Base-by-base conservation (phyloP, 2,113 vertebrate genomes). In the Gorsachius goisagi region DNA sequence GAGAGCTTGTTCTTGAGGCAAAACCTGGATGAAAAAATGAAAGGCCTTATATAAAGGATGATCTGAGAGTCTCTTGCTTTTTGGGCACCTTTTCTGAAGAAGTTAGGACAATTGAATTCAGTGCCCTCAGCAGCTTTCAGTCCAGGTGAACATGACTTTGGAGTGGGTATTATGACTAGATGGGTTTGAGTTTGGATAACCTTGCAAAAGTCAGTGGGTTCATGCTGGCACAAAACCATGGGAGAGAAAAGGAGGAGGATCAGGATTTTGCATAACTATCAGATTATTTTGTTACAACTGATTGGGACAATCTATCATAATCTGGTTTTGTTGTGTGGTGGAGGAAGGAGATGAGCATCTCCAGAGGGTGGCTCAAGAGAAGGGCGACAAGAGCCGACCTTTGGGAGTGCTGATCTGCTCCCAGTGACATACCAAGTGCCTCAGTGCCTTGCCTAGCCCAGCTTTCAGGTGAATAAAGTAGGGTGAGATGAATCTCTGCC, bases 401-500 rank as follows among this genome's bases (percentile, higher is more conserved):
- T 75, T n/a, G 35, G 52, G 60, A 45, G 16, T 33, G 52, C 74
- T 88, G 27, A 59, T 87, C 59, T 81, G 53, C 6, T 67, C 20
- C 67, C 3, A 5, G 66, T 82, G 71, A 56, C 0, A 0, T 8
- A 14, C 44, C 27, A 30, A 59, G 56, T 2, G 3, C 73, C 56
- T 63, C 1, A 1, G 37, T 71, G 90, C 64, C 49, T 75, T n/a
- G 45, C 47, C 37, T 37, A 63, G 60, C 79, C 60, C 64, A 59
- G 87, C 23, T 55, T 85, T 76, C 74, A 94, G 94, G 95, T 97
- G 87, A 89, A 82, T 91, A 91, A 95, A 91, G 62, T 91, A 89
- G 94, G 91, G 58, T 89, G 93, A 78, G 87, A 95, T 82, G 52
- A 87, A 49, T 85, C 56, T 81, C 87, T 82, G 78, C 76, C 93